Evolutionary conservation across 2,113 vertebrate species (phyloP).

Genomic region (Aythya baeri): DNA sequence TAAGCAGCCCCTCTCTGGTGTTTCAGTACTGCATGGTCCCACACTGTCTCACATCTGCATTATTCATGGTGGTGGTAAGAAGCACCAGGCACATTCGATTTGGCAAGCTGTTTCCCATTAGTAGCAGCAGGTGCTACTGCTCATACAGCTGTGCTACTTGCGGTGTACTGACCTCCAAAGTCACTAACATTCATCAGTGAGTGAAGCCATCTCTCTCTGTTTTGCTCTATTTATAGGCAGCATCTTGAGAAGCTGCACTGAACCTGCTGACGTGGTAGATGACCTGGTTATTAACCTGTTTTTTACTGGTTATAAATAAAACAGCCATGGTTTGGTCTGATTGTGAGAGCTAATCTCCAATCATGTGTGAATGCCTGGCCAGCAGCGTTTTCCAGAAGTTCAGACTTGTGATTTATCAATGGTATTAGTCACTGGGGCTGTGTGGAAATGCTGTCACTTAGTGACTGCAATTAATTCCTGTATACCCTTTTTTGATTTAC

Average conservation of each 20-base stretch:
- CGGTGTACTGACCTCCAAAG: background rate
- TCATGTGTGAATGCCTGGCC: accelerated
- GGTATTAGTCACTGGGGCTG: background rate
- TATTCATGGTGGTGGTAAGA: background rate
- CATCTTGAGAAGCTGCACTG: background rate
- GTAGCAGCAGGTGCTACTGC: background rate
- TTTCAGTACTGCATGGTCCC: background rate
- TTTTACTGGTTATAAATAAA: background rate
- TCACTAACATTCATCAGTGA: background rate
- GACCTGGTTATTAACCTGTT: background rate
- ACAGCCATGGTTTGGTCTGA: background rate
- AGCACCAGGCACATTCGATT: background rate
- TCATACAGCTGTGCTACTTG: too few species aligned
- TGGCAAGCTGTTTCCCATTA: background rate
- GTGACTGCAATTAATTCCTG: background rate
- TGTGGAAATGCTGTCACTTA: background rate
- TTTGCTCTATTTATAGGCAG: background rate
- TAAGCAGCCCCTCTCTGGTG: background rate
- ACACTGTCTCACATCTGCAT: background rate
- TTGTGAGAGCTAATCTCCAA: background rate
- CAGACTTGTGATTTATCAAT: background rate
- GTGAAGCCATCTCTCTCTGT: background rate
- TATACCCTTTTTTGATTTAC: background rate
- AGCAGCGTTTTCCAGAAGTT: background rate
- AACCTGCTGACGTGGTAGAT: background rate